Evolutionary conservation across 2,797 vertebrate genomes (phyloP).

Genomic region (Trematomus bernacchii): DNA sequence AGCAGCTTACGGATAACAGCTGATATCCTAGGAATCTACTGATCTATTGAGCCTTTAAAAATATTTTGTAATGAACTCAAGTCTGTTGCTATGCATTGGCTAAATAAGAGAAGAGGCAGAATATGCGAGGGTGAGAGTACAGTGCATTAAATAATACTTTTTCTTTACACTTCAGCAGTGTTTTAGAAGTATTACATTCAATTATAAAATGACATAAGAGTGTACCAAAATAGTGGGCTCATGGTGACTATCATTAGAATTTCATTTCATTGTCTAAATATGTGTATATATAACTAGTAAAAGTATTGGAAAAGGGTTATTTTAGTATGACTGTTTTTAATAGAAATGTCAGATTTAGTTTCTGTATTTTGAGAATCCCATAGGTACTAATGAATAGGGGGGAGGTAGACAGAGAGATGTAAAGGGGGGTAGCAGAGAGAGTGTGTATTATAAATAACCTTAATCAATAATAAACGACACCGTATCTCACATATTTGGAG

Average conservation of each 20-base stretch:
- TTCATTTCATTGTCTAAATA: not conserved
- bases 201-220: not conserved
- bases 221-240: not conserved
- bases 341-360: slow-evolving; percentile 27
- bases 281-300: slow-evolving; percentile 3
- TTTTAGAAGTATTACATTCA: slow-evolving; percentile 28
- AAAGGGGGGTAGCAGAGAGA: not conserved
- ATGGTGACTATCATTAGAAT: not conserved
- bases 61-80: slow-evolving; percentile 17
- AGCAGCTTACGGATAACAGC: slow-evolving; percentile 11
- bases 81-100: slow-evolving; percentile 23
- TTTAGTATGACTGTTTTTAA: slow-evolving; percentile 7
- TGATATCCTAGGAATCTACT: slow-evolving; percentile 14
- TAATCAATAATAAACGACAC: slow-evolving; percentile 87
- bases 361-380: slow-evolving; percentile 43
- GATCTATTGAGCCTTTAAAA: slow-evolving; percentile 21
- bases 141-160: slow-evolving; percentile 6
- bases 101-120: slow-evolving; percentile 8
- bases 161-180: slow-evolving; percentile 29
- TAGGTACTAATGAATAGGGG: slow-evolving; percentile 26
- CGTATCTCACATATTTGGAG: slow-evolving; percentile 83
- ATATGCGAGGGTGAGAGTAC: slow-evolving; percentile 22
- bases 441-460: slow-evolving; percentile 85
- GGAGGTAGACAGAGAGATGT: not conserved
- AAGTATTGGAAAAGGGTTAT: slow-evolving; percentile 8